A percentile compares a stretch with the other conserved stretches of the same genome.
Evolutionary conservation across 2,797 vertebrate species (phyloP).

Genomic region (Sebastes steindachneri): DNA sequence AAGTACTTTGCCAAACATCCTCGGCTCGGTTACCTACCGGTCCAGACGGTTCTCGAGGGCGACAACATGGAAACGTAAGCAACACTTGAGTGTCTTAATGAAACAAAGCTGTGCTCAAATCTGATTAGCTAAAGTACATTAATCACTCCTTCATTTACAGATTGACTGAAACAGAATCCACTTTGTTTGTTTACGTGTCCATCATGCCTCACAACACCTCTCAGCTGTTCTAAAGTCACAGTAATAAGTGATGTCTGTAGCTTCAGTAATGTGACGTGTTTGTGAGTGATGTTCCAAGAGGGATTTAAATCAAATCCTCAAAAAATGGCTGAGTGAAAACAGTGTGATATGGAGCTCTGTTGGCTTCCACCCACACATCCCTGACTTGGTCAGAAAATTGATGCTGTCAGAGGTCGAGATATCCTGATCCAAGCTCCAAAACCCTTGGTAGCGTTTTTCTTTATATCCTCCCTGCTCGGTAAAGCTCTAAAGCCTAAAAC

Average conservation of each 20-base stretch:
- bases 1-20: conserved; percentile 98
- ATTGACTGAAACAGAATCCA: neutral
- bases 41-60: conserved; percentile 96
- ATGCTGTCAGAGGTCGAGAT: neutral
- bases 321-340: neutral
- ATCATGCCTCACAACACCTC: neutral
- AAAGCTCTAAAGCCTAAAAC: neutral
- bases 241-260: neutral
- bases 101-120: neutral
- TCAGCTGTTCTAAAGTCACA: neutral
- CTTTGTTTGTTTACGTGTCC: neutral
- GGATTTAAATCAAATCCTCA: neutral
- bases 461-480: neutral
- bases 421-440: neutral
- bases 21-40: conserved; percentile 94
- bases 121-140: neutral
- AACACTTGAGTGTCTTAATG: neutral
- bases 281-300: neutral
- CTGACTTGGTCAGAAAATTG: neutral
- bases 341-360: neutral
- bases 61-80: conserved; percentile 98
- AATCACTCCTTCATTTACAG: neutral
- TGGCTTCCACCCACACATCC: neutral
- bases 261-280: neutral
- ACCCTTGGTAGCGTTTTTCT: neutral